phyloP scores from a whole-genome alignment of 2,797 vertebrate species.

The Danio choprae region DNA sequence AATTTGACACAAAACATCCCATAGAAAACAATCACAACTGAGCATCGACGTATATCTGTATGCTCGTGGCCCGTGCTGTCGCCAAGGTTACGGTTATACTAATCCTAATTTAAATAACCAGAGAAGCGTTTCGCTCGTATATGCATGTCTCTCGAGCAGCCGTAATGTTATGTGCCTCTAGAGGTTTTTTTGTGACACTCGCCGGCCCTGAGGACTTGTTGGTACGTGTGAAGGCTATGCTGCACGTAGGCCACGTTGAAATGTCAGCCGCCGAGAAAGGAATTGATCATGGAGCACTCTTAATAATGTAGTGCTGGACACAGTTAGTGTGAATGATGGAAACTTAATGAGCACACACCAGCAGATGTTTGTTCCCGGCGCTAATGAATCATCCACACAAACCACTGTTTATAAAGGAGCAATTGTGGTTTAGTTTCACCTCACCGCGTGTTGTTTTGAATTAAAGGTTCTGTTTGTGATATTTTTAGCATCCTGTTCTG shows the following conservation, averaged over 20 bases:
- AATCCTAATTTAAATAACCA: conserved; percentile 47
- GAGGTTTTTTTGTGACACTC: conserved; percentile 16
- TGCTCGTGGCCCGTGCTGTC: conserved; percentile 27
- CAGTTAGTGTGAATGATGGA: conserved; percentile 44
- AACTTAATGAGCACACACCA: conserved; percentile 33
- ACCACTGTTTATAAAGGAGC: not conserved
- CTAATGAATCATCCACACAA: not conserved
- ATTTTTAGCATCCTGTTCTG: conserved; percentile 7
- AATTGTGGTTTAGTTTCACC: not conserved
- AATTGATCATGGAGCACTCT: conserved; percentile 48
- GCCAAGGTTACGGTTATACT: conserved; percentile 44
- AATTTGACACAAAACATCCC: not conserved
- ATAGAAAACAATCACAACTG: not conserved
- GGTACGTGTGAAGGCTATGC: conserved; percentile 9
- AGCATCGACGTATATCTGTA: not conserved
- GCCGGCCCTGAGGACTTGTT: conserved; percentile 28
- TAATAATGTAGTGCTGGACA: conserved; percentile 46
- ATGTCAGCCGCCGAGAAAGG: conserved; percentile 27
- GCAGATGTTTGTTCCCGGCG: not conserved
- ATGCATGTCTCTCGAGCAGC: not conserved
- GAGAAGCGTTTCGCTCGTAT: not conserved
- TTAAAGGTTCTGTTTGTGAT: not conserved
- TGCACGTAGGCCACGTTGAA: conserved; percentile 50
- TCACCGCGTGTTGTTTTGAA: not conserved
- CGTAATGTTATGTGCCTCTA: conserved; percentile 30